These are phyloP conservation scores for Caenorhabditis imperialis DNA, from an alignment of 2,888 invertebrate species.

Conservation along the genomic window DNA sequence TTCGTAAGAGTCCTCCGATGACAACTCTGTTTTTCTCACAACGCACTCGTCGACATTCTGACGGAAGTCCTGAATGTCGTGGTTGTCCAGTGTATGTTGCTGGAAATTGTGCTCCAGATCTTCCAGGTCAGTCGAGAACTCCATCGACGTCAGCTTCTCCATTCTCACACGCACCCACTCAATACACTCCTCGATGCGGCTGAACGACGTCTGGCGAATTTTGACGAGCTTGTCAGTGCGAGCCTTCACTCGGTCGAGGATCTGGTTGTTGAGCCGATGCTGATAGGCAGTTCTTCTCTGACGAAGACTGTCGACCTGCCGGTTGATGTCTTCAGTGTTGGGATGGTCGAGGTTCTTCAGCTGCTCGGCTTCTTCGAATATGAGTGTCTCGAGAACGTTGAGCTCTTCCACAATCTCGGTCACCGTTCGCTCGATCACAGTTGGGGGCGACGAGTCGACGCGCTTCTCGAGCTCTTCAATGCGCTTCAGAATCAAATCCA, in stretches of 20 bases:
- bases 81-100: slow-evolving; percentile 91
- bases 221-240: slow-evolving; percentile 66
- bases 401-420: slow-evolving; percentile 75
- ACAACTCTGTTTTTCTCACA: slow-evolving; percentile 83
- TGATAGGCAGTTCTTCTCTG: slow-evolving; percentile 90
- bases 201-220: slow-evolving; percentile 86
- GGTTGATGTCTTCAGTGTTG: slow-evolving; percentile 73
- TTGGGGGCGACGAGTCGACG: slow-evolving; percentile 65
- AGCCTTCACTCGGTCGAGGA: slow-evolving; percentile 81
- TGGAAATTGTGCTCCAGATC: slow-evolving; percentile 92
- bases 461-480: slow-evolving; percentile 76
- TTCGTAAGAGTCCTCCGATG: slow-evolving; percentile 89
- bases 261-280: slow-evolving; percentile 88
- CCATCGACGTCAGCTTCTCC: slow-evolving; percentile 91
- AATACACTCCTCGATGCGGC: slow-evolving; percentile 91
- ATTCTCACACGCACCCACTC: slow-evolving; percentile 94
- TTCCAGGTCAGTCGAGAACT: slow-evolving; percentile 92
- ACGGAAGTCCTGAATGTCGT: slow-evolving; percentile 93
- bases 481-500: slow-evolving; percentile 75
- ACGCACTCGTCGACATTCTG: slow-evolving; percentile 90
- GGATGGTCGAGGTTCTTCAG: slow-evolving; percentile 72
- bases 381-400: slow-evolving; percentile 74
- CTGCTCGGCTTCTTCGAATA: slow-evolving; percentile 76
- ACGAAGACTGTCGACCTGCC: slow-evolving; percentile 80
- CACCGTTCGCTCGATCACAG: slow-evolving; percentile 68